A percentile compares a stretch with the other conserved stretches of the same genome.
phyloP scores from a whole-genome alignment of 2,113 vertebrate genomes.

The Glareola pratincola region DNA sequence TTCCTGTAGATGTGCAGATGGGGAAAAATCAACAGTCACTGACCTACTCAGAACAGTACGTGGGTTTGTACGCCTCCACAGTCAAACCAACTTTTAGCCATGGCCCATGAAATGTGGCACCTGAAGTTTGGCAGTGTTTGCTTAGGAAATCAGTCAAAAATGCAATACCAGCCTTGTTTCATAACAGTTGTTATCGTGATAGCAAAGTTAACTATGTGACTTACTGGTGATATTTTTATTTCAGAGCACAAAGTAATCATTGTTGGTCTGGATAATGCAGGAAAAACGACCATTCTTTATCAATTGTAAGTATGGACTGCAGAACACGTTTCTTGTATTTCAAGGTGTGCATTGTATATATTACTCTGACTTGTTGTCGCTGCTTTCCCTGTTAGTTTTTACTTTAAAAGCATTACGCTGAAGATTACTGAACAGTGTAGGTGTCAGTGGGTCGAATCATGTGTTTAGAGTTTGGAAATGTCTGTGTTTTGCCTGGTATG shows the following conservation, averaged over 20 bases:
- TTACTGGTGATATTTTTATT: slow-evolving; percentile 39
- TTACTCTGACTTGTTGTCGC: background rate
- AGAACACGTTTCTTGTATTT: accelerated
- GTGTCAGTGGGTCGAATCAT: background rate
- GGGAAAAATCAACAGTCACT: background rate
- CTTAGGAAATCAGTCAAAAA: background rate
- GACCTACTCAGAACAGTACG: accelerated
- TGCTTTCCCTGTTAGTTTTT: background rate
- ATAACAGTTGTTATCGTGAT: background rate
- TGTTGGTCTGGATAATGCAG: slow-evolving; percentile 98
- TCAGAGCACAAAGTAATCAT: slow-evolving; percentile 99
- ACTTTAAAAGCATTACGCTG: background rate
- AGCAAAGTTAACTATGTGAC: background rate
- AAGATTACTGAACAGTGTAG: background rate
- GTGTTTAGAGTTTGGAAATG: background rate
- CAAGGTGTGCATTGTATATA: accelerated
- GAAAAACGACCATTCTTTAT: slow-evolving; percentile 98
- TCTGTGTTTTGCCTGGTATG: background rate
- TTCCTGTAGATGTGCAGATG: background rate
- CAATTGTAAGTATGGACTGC: slow-evolving; percentile 90
- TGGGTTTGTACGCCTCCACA: background rate
- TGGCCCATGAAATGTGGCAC: background rate
- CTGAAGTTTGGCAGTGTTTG: background rate
- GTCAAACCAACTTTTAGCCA: accelerated
- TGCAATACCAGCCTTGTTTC: background rate